Base-by-base conservation (phyloP, 2,113 vertebrate genomes). In the Cyprinodon variegatus region DNA sequence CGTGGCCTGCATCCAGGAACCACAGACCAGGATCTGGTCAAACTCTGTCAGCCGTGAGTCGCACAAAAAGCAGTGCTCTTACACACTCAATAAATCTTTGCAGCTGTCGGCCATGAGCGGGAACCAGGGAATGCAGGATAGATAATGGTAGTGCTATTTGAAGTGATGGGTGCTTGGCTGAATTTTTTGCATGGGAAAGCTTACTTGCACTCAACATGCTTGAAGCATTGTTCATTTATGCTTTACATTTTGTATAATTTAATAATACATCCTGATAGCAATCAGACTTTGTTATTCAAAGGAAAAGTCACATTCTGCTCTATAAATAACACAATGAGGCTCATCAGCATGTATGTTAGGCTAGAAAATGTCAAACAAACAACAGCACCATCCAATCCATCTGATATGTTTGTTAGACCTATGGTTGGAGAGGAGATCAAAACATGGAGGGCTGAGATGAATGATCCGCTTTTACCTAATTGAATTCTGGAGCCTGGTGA, bases 21-120 rank as follows among this genome's bases (percentile, higher is more conserved):
- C 79, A 97, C 96, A 39, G 97, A 97, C 94, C 96, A 98, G 89
- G 97, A 98, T 90, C 95, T 98, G 43, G 96, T 96, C 90, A 96
- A 97, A 89, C 91, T 98, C 74, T 98, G 97, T 90, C 97, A 97
- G 90, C 96, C 96, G 96, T 97, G 93, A 96, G 97, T 95, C 78
- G 68, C 57, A 78, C 65, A 53, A 36, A 76, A 53, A 68, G 17
- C 69, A 10, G 22, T 81, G 73, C 68, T 53, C 50, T 69, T 50
- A 40, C n/a, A 29, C 67, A 79, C 59, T 20, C 45, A 68, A 66
- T 89, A 86, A 69, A 84, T 90, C 83, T 87, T 60, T 61, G 20
- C 41, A 57, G 45, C 48, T 70, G 64, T 66, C 41, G 14, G 0
- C 65, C 45, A 37, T 10, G 3, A 53, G 37, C 29, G 46, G 50